Evolutionary conservation across 2,113 vertebrate species (phyloP).

Genomic region (Ceyx melanurus): DNA sequence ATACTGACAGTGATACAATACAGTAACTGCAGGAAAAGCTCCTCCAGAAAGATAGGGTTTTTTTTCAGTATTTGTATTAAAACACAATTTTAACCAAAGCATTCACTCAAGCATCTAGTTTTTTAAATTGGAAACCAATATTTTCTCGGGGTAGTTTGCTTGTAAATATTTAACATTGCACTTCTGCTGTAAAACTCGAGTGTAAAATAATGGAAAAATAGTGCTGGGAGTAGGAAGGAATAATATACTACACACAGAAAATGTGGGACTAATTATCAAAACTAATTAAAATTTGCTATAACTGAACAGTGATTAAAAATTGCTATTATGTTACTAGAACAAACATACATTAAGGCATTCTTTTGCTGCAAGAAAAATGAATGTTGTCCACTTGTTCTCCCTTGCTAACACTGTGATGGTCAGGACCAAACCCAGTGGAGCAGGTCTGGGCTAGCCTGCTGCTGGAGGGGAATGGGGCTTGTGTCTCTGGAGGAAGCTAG

Average conservation of each 20-base stretch:
- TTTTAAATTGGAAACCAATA: neutral
- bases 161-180: neutral
- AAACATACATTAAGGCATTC: neutral
- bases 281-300: neutral
- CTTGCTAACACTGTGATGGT: fast-evolving
- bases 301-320: neutral
- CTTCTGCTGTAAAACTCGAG: neutral
- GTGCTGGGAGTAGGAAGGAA: neutral
- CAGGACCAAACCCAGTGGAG: neutral
- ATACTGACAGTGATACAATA: neutral
- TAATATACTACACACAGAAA: neutral
- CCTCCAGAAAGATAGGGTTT: neutral
- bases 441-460: neutral
- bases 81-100: neutral
- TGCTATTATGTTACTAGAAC: neutral
- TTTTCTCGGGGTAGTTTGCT: neutral
- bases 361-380: neutral
- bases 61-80: neutral
- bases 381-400: neutral
- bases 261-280: neutral
- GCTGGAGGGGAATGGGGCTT: neutral
- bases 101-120: neutral
- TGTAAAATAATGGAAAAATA: neutral
- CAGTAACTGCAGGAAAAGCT: neutral
- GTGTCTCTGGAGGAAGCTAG: neutral